These are phyloP conservation scores for Schizopygopsis pylzovi DNA, from an alignment of 2,797 vertebrate genomes.

Conservation along the genomic window DNA sequence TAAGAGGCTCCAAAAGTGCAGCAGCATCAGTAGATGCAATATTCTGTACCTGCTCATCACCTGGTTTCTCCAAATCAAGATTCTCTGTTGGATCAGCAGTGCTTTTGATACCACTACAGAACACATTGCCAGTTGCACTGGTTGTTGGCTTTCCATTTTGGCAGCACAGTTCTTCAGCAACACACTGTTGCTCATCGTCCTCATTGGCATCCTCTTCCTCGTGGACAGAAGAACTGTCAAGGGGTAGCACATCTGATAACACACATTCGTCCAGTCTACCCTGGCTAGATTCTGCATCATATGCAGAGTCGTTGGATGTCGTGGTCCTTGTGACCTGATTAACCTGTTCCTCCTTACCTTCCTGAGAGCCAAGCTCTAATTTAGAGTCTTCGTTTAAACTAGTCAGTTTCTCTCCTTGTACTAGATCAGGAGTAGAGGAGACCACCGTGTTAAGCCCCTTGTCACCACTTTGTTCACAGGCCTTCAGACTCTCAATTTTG, in stretches of 20 bases:
- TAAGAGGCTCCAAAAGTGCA: constrained; percentile 37
- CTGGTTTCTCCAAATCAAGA: constrained; percentile 21
- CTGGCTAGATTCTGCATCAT: constrained; percentile 47
- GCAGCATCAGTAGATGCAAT: neutral
- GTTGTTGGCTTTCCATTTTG: constrained; percentile 12
- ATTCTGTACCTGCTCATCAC: constrained; percentile 23
- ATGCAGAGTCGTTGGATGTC: constrained; percentile 44
- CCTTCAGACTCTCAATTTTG: constrained; percentile 54
- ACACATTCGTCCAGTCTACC: constrained; percentile 47
- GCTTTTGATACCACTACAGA: constrained; percentile 3
- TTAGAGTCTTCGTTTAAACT: constrained; percentile 30
- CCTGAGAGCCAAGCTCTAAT: constrained; percentile 13
- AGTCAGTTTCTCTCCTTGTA: constrained; percentile 46
- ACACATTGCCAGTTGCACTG: neutral
- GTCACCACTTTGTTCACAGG: constrained; percentile 46
- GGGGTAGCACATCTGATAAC: constrained; percentile 60
- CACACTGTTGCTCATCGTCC: constrained; percentile 1
- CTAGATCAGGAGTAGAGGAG: constrained; percentile 57
- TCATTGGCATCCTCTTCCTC: constrained; percentile 49
- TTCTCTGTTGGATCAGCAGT: neutral
- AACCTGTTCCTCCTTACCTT: neutral
- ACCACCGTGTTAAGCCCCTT: constrained; percentile 41
- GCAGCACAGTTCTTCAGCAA: neutral
- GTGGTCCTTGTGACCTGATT: constrained; percentile 11
- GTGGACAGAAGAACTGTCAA: constrained; percentile 65